Evolutionary conservation across 2,797 vertebrate species (phyloP), one percentile per base, ranked within the genome.

Genomic region (Eutrigla gurnardus): DNA sequence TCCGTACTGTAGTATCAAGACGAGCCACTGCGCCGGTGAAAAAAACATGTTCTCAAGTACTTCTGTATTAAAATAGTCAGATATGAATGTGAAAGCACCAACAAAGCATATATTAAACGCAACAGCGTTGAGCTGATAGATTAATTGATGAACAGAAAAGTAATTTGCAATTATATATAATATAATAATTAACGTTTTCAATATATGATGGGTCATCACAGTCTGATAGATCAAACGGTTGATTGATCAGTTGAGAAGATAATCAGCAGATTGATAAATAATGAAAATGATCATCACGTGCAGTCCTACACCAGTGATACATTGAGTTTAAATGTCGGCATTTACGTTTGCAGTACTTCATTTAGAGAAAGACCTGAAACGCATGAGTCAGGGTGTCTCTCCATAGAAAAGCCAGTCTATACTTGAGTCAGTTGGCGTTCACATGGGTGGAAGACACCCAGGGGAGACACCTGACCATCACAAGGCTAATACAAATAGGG

Each of bases 391-490:
- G 37, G 12, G 11, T 68, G 35, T 60, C 3, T 65, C 36, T 14
- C 33, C 52, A 33, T 11, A 11, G 12, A 36, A 33, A 35, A 78
- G 45, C 52, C 39, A 63, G 54, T 67, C 58, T 25, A 15, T 70
- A 46, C 45, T 73, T 77, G 65, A 78, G 14, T 81, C 46, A 55
- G 3, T 55, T 45, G 1, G n/a, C 61, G 43, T 60, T 77, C 3
- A 47, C n/a, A 14, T 33, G 35, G 33, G n/a, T 68, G 59, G 59
- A 72, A 49, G 47, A 70, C 66, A 69, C 67, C 52, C 60, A 47
- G 17, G 68, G 55, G 70, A 78, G 50, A 77, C 75, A 79, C 74
- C 71, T 86, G 71, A 72, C 74, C 47, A 3, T 83, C 52, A 77
- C 5, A 50, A 18, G 40, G 47, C 55, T 70, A 46, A 78, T 66